phyloP scores from a whole-genome alignment of 1,140 invertebrate species.

The Bombus pyrosoma region DNA sequence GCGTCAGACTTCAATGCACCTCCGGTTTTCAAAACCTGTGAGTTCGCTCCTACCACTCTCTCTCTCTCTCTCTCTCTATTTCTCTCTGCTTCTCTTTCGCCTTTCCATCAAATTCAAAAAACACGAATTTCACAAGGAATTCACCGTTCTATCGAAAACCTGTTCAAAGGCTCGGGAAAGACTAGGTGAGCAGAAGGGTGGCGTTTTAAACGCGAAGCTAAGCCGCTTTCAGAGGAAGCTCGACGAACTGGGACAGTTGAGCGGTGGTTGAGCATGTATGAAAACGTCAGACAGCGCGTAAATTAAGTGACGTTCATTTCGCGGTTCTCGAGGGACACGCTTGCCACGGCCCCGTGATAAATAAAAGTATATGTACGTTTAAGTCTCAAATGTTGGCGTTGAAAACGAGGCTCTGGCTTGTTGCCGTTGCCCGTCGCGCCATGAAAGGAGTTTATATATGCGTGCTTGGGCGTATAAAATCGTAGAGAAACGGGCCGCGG shows the following conservation, averaged over 20 bases:
- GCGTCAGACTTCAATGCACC: not conserved
- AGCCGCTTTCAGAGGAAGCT: not conserved
- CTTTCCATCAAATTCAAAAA: not conserved
- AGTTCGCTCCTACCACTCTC: not conserved
- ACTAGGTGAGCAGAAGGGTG: not conserved
- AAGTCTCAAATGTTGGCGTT: slow-evolving; percentile 23
- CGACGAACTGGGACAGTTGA: slow-evolving; percentile 35
- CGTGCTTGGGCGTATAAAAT: slow-evolving; percentile 45
- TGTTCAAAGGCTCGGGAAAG: not conserved
- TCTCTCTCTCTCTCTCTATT: not conserved
- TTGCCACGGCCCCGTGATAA: slow-evolving; percentile 27
- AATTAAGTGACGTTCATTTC: slow-evolving; percentile 41
- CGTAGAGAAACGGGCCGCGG: slow-evolving; percentile 10
- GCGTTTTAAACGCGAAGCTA: not conserved
- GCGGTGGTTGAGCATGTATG: not conserved
- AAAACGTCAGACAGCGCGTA: slow-evolving; percentile 34
- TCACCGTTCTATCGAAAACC: not conserved
- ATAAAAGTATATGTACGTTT: slow-evolving; percentile 41
- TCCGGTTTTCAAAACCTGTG: not conserved
- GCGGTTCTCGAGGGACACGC: slow-evolving; percentile 9
- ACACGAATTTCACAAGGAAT: not conserved
- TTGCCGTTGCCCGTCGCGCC: not conserved
- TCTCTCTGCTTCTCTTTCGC: not conserved
- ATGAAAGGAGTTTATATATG: slow-evolving; percentile 42
- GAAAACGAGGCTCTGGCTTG: not conserved